Conservation (phyloP, 2,797 vertebrate genomes). For the Lepus oiostolus region DNA sequence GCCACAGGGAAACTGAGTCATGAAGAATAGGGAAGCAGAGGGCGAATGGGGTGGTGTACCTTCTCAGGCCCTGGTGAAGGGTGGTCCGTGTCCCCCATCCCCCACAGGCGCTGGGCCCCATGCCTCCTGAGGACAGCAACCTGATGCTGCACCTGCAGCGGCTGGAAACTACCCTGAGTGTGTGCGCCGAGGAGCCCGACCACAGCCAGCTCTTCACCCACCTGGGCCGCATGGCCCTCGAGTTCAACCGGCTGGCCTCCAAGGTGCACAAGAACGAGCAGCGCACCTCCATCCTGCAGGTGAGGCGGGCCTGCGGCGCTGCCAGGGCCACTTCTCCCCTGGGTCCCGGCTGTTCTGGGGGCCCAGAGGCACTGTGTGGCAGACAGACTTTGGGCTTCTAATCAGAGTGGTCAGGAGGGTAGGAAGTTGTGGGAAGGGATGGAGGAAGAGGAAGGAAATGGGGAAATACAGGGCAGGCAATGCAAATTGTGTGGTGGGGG, state of each 20-base stretch:
- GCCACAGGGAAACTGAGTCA: constrained; percentile 75
- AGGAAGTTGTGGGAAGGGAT: constrained; percentile 28
- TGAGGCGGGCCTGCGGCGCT: constrained; percentile 73
- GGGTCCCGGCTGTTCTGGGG: not conserved
- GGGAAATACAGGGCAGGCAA: constrained; percentile 2
- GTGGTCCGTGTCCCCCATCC: accelerated
- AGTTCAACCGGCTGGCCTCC: constrained; percentile 97
- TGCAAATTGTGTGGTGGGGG: not conserved
- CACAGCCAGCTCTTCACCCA: constrained; percentile 96
- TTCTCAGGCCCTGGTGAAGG: not conserved
- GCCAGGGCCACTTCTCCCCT: accelerated
- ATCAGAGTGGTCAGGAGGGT: not conserved
- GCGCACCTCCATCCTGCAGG: constrained; percentile 97
- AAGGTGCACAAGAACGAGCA: constrained; percentile 99
- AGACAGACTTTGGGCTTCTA: not conserved
- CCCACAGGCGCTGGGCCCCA: not conserved
- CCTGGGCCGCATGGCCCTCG: constrained; percentile 98
- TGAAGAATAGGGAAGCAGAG: constrained; percentile 65
- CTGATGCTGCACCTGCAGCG: constrained; percentile 95
- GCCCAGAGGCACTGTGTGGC: not conserved
- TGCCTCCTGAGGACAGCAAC: constrained; percentile 91
- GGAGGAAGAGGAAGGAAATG: constrained; percentile 68
- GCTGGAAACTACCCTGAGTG: constrained; percentile 96
- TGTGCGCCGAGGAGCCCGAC: constrained; percentile 96
- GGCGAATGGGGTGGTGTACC: not conserved